These are phyloP conservation scores for Stomatorhinus ivindoensis DNA, from an alignment of 2,113 vertebrate species.

Conservation along the genomic window DNA sequence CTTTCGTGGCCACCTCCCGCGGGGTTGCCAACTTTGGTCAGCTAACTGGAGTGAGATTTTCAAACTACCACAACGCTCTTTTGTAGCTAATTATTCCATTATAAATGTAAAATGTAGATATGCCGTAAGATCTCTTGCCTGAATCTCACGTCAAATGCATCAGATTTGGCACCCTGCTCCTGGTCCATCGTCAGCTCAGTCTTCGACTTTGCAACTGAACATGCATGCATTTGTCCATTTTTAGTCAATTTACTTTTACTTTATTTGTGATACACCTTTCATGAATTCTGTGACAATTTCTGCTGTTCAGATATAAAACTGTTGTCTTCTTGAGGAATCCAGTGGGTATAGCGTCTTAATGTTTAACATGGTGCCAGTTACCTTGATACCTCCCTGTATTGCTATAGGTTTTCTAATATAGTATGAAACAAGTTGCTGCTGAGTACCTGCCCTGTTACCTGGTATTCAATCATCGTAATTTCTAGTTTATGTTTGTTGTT, in stretches of 20 bases:
- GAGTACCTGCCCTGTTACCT: background rate
- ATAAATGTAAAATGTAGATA: background rate
- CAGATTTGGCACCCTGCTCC: background rate
- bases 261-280: background rate
- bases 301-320: background rate
- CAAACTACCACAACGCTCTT: background rate
- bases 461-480: background rate
- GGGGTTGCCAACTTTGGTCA: background rate
- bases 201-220: background rate
- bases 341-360: background rate
- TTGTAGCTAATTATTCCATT: background rate
- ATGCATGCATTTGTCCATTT: background rate
- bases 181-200: background rate
- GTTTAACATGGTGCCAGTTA: background rate
- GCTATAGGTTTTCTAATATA: background rate
- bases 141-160: background rate
- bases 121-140: background rate
- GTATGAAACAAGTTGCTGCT: background rate
- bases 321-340: background rate
- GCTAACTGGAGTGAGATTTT: background rate
- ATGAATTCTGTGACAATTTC: background rate
- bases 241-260: background rate
- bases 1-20: background rate
- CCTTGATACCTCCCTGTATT: background rate
- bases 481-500: slow-evolving; percentile 23